Conservation (phyloP, 2,113 vertebrate species). For the Phylloscopus trochilus region DNA sequence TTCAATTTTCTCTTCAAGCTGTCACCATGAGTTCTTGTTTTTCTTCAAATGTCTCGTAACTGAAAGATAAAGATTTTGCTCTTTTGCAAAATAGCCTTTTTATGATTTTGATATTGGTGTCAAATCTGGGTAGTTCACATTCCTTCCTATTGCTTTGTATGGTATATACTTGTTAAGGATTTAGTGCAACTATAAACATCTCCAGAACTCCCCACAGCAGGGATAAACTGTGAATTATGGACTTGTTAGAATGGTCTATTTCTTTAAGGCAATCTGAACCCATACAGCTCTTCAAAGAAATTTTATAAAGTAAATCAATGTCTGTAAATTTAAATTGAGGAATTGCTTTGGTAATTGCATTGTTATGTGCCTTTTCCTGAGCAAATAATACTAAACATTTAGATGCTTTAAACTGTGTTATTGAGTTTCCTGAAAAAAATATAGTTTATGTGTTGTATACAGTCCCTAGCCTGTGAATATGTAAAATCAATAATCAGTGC, state of each 20-base stretch:
- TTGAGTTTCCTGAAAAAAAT: not conserved
- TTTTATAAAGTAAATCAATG: conserved; percentile 37
- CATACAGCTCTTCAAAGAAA: not conserved
- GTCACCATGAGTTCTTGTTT: not conserved
- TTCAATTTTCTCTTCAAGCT: not conserved
- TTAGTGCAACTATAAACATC: conserved; percentile 56
- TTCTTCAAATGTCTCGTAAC: not conserved
- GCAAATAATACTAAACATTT: not conserved
- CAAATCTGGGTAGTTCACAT: conserved; percentile 2
- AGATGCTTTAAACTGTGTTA: not conserved
- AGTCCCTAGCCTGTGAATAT: not conserved
- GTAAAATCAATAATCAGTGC: not conserved
- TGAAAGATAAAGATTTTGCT: not conserved
- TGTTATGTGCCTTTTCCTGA: conserved; percentile 33
- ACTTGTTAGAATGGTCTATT: conserved; percentile 8
- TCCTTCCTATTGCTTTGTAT: conserved; percentile 15
- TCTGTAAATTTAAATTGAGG: conserved; percentile 22
- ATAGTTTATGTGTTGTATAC: not conserved
- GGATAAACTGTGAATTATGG: conserved; percentile 44
- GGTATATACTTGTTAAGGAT: conserved; percentile 40
- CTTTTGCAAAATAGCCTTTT: conserved; percentile 15
- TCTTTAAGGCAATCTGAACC: conserved; percentile 40
- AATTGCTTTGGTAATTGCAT: conserved; percentile 36
- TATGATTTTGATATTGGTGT: conserved; percentile 26
- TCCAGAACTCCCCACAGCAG: conserved; percentile 8